Evolutionary conservation across 1,140 invertebrate species (phyloP).

Genomic region (Drosophila malerkotliana): DNA sequence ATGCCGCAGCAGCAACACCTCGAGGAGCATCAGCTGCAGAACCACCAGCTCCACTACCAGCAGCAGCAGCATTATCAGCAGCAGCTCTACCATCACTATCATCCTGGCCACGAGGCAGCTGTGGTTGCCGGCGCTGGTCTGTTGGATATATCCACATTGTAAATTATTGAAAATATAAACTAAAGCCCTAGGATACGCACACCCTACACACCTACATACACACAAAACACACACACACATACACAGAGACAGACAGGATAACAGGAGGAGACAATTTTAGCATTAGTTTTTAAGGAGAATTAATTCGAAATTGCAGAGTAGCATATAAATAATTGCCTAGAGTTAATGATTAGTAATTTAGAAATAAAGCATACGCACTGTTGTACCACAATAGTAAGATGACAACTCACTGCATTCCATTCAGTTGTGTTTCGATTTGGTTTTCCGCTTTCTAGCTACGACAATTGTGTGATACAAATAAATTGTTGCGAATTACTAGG

Average conservation of each 20-base stretch:
- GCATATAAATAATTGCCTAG: conserved; percentile 43
- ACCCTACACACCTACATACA: conserved; percentile 10
- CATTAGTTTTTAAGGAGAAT: conserved; percentile 71
- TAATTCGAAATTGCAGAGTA: conserved; percentile 40
- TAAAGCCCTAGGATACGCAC: conserved; percentile 47
- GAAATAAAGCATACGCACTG: conserved; percentile 75
- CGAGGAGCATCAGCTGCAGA: conserved; percentile 57
- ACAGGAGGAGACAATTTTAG: conserved; percentile 64
- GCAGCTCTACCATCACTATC: conserved; percentile 63
- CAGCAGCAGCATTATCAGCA: conserved; percentile 60
- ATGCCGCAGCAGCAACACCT: conserved; percentile 66
- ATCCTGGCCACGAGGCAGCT: conserved; percentile 58
- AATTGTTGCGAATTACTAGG: conserved; percentile 65
- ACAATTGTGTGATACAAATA: conserved; percentile 80
- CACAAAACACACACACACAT: conserved; percentile 29
- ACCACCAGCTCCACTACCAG: conserved; percentile 52
- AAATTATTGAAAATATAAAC: conserved; percentile 81
- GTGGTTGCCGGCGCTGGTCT: conserved; percentile 65
- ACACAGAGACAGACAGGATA: conserved; percentile 27
- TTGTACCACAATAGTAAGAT: conserved; percentile 63
- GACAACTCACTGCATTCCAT: conserved; percentile 56
- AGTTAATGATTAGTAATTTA: conserved; percentile 64
- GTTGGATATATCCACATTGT: conserved; percentile 83
- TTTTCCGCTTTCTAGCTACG: conserved; percentile 43
- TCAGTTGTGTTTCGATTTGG: conserved; percentile 31